Evolutionary conservation across 2,113 vertebrate species (phyloP), one percentile per base, ranked within the genome.

Genomic region (Percopsis transmontana): DNA sequence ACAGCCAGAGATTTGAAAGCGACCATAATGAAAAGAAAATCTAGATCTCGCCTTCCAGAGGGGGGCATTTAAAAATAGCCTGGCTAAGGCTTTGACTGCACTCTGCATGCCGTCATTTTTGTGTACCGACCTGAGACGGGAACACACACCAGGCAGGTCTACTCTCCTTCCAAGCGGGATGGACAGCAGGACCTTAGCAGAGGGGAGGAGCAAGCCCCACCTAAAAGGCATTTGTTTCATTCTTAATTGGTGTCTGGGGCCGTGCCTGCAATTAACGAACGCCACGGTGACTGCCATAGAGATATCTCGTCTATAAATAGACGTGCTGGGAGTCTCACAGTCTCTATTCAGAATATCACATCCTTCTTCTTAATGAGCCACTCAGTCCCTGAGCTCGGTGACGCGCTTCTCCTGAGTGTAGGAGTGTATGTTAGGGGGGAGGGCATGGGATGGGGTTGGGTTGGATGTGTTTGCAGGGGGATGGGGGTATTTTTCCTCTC

Each of bases 291-390:
- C 89, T 89, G 87, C 89, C 91, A 92, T 91, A 89, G 91, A 91
- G 91, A 92, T 90, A 91, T 84, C 71, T 72, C 0, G 1, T 76
- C 91, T 92, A 93, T 90, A 91, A 91, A 93, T 93, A 93, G 90
- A 86, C 20, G 82, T 81, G 85, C 87, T 90, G 88, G 90, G 90
- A 93, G 88, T 91, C 91, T 91, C 92, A 89, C 86, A 89, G 90
- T 92, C 91, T 91, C 90, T 88, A 89, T 92, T 92, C 89, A 93
- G 90, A 93, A 92, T 91, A 92, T 93, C 88, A 90, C 91, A 91
- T 90, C 90, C 90, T 91, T 90, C 90, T 89, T 84, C 86, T 91
- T 93, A 93, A 93, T 92, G 91, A 93, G 90, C 85, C 79, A 85
- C 87, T 79, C 81, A 87, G 84, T 90, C 90, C 90, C 89, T 38